Evolutionary conservation across 2,888 invertebrate species (phyloP).

Genomic region (Diplazon laetatorius): DNA sequence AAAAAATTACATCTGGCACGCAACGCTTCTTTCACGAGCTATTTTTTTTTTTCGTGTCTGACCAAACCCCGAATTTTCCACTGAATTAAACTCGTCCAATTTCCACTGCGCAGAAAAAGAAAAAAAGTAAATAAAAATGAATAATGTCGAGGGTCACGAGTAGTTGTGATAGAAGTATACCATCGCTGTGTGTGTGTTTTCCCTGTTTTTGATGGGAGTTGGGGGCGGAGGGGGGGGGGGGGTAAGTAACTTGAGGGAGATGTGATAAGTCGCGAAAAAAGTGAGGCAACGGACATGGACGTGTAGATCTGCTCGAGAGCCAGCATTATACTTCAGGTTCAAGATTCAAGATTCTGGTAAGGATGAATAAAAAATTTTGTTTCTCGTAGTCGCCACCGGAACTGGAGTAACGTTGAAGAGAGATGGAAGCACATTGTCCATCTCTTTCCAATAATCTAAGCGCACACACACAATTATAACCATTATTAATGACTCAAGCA

Average conservation of each 20-base stretch:
- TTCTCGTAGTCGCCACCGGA: no score
- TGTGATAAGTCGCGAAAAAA: background rate
- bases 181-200: background rate
- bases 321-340: no score
- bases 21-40: slow-evolving; percentile 37
- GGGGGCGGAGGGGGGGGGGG: background rate
- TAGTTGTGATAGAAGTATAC: background rate
- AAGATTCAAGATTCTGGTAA: no score
- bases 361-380: no score
- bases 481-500: no score
- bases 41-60: slow-evolving; percentile 29
- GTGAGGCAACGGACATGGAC: no score
- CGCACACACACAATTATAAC: no score
- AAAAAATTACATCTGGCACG: slow-evolving; percentile 41
- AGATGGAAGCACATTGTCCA: no score
- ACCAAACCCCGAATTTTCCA: slow-evolving; percentile 34
- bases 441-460: no score
- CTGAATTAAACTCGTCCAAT: slow-evolving; percentile 8
- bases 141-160: background rate
- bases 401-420: no score
- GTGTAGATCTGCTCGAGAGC: no score
- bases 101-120: slow-evolving; percentile 3
- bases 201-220: background rate
- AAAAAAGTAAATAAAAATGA: slow-evolving; percentile 3
- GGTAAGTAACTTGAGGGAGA: slow-evolving; percentile 7